Evolutionary conservation across 1,140 invertebrate species (phyloP).

Genomic region (Sycophaga agraensis): DNA sequence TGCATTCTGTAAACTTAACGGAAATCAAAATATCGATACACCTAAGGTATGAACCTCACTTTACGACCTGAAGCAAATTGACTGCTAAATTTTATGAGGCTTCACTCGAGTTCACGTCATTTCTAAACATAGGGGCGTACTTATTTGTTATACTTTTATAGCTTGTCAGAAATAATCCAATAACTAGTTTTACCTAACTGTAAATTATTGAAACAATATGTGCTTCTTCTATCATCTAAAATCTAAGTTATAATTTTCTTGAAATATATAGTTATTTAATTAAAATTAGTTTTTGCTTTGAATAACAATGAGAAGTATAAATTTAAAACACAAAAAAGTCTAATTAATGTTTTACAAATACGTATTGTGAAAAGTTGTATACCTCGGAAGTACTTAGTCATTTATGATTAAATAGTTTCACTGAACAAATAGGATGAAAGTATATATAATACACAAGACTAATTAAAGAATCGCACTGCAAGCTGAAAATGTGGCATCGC

Average conservation of each 20-base stretch:
- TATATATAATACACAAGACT: too few relatives aligned
- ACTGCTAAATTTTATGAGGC: conserved; percentile 18
- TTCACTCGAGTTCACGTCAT: conserved; percentile 27
- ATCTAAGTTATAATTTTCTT: not conserved
- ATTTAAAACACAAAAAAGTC: too few relatives aligned
- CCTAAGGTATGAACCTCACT: conserved; percentile 8
- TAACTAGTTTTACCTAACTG: conserved; percentile 16
- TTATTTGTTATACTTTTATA: conserved; percentile 22
- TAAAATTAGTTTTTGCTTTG: not conserved
- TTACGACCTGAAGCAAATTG: conserved; percentile 22
- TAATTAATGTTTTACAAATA: too few relatives aligned
- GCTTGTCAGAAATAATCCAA: conserved; percentile 10
- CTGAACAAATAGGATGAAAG: too few relatives aligned
- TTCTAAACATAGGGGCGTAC: conserved; percentile 18
- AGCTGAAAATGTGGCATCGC: too few relatives aligned
- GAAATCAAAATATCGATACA: conserved; percentile 10
- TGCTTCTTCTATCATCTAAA: not conserved
- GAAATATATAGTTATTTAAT: not conserved
- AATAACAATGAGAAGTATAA: too few relatives aligned
- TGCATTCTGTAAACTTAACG: too few relatives aligned
- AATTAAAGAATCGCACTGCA: too few relatives aligned
- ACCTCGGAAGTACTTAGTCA: too few relatives aligned
- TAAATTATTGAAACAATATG: conserved; percentile 18
- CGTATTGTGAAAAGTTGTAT: too few relatives aligned
- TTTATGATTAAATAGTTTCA: too few relatives aligned